Conservation (phyloP, 2,888 invertebrate species). For the Onthophagus sagittarius region DNA sequence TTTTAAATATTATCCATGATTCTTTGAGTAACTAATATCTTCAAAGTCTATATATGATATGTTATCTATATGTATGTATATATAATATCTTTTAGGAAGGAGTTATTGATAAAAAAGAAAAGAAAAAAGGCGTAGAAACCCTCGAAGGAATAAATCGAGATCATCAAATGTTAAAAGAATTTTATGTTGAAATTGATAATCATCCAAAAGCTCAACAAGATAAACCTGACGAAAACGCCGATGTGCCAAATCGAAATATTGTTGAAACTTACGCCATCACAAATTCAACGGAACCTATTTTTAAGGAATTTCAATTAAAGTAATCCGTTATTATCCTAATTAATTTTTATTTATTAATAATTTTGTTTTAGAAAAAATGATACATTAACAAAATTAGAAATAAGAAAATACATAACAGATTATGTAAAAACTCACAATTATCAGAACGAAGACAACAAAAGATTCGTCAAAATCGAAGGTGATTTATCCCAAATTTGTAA, state of each 20-base stretch:
- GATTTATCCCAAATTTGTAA: constrained; percentile 43
- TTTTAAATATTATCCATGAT: too few relatives aligned
- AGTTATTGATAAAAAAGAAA: constrained; percentile 59
- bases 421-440: constrained; percentile 64
- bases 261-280: constrained; percentile 68
- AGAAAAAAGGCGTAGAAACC: constrained; percentile 78
- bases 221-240: constrained; percentile 34
- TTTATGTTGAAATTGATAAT: constrained; percentile 47
- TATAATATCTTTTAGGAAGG: constrained; percentile 50
- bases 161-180: constrained; percentile 54
- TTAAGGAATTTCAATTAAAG: constrained; percentile 57
- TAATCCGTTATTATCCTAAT: too few relatives aligned
- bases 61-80: too few relatives aligned
- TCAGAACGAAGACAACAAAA: constrained; percentile 50
- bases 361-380: constrained; percentile 40
- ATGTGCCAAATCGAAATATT: constrained; percentile 50
- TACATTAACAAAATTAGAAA: constrained; percentile 50
- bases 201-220: constrained; percentile 31
- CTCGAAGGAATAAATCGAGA: constrained; percentile 61
- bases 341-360: background rate
- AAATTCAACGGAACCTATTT: constrained; percentile 60
- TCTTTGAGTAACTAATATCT: too few relatives aligned
- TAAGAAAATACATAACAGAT: constrained; percentile 64
- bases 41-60: too few relatives aligned
- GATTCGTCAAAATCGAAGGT: constrained; percentile 54